Percentiles rank a stretch among this genome's conserved stretches.
Evolutionary conservation across 2,888 invertebrate genomes (phyloP).

Genomic region (Macroteleia sp.): DNA sequence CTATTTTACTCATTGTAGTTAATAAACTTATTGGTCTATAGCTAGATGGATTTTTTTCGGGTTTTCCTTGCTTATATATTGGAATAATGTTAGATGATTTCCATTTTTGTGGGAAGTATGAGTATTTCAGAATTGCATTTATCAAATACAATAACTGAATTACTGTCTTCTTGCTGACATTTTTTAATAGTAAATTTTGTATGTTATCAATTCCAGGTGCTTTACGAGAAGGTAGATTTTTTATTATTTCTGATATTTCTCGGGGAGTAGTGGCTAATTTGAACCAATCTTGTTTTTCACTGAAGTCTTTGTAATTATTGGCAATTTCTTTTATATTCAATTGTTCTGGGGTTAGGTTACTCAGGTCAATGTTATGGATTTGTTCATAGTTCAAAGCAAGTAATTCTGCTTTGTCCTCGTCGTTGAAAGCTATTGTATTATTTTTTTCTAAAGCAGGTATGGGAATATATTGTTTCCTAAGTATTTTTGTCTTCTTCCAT

Average conservation of each 20-base stretch:
- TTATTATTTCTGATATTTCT: too few species aligned
- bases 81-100: constrained; percentile 49
- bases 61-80: constrained; percentile 51
- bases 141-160: constrained; percentile 44
- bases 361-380: constrained; percentile 42
- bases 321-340: background rate
- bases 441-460: constrained; percentile 23
- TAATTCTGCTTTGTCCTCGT: constrained; percentile 44
- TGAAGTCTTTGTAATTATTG: too few species aligned
- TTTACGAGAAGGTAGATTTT: constrained; percentile 17
- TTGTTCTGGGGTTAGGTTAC: constrained; percentile 22
- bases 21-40: constrained; percentile 44
- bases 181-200: constrained; percentile 57
- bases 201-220: constrained; percentile 54
- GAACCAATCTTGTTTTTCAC: too few species aligned
- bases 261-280: too few species aligned
- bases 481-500: constrained; percentile 45
- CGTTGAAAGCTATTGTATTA: background rate
- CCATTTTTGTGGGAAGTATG: constrained; percentile 50
- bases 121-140: constrained; percentile 38
- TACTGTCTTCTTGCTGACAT: constrained; percentile 33
- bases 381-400: constrained; percentile 36
- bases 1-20: background rate
- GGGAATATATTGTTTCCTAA: constrained; percentile 30
- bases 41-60: constrained; percentile 30